Base-by-base conservation (phyloP, 2,797 vertebrate species). In the Sebastes vulpes region DNA sequence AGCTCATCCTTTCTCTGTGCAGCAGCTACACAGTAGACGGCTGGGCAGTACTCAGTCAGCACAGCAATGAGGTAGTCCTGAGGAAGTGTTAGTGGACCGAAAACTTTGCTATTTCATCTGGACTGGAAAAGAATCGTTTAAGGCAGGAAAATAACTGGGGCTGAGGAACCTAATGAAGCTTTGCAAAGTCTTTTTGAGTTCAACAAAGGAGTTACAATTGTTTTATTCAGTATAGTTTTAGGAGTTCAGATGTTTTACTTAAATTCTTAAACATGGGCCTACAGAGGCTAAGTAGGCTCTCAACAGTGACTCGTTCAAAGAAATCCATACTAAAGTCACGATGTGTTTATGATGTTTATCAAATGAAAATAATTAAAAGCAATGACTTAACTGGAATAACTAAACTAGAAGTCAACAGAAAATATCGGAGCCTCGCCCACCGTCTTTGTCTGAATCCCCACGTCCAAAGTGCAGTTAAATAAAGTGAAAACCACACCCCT, bases 1-100 rank as follows among this genome's bases (percentile, higher is more conserved):
- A 60, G 80, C 79, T 84, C 71, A 70, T 84, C 61, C 38, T 29
- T 53, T 65, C 63, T 77, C 20, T 71, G 76, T 72, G 66, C 58
- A 69, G 81, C 75, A 69, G 68, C 72, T 23, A 38, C 14, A 69
- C 46, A 68, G 60, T 42, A 21, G 2, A 52, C 26, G 29, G 20
- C 31, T 10, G 65, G 52, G 48, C 69, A 61, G 46, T 18, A 54
- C 53, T 78, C 65, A 65, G 46, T 73, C 72, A 75, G 75, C 68
- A 56, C 56, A 63, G 66, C 75, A 72, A 73, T 54, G 67, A 83
- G 82, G 46, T 23, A 31, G 28, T 60, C 50, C 26, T 18, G 60
- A 79, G 71, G 58, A 83, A 79, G 79, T 18, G 42, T 46, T 18
- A 46, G 42, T 68, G 31, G 73, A 82, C 32, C 8, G 7, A 64